Base-by-base conservation (phyloP, 2,797 vertebrate species). In the Jordanella pulchra region DNA sequence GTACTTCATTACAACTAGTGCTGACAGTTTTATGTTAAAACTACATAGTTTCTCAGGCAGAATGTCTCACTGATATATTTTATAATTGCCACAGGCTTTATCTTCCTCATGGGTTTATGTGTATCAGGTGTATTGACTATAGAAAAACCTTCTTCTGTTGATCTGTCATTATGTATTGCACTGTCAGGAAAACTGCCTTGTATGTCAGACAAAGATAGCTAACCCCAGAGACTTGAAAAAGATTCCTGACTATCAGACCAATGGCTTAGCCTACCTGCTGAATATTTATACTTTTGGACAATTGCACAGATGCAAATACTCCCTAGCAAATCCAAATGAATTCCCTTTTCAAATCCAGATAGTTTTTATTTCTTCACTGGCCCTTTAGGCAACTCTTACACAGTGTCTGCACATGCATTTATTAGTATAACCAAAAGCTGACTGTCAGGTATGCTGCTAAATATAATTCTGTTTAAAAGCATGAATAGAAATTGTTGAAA, bases 131-230 rank as follows among this genome's bases (percentile, higher is more conserved):
- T 82, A 63, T 75, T n/a, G 65, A 69, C 69, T 75, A 69, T 45
- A 78, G 47, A 67, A 30, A 71, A 76, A 50, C 73, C 71, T 73
- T 84, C 80, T 76, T 76, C 69, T 74, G 70, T 74, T 82, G 84
- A 91, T 92, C 87, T 88, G 78, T 92, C 89, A 87, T 88, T 75
- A 72, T 71, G 84, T 69, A 78, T 18, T 17, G 54, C 67, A 60
- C 77, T 81, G 86, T 75, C 42, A 25, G 78, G 84, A 79, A 82
- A 87, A 86, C 82, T 13, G 73, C 85, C 84, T 81, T 84, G 71
- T 83, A 84, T 86, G 84, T 88, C 84, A 84, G 76, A 84, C 21
- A 80, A 87, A 84, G 85, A 84, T 89, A 89, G 90, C n/a, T n/a
- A n/a, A 79, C 69, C 75, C 79, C 66, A 44, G 35, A 83, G 67